These are phyloP conservation scores for Ageneiosus marmoratus DNA, from an alignment of 2,113 vertebrate species.

Conservation along the genomic window DNA sequence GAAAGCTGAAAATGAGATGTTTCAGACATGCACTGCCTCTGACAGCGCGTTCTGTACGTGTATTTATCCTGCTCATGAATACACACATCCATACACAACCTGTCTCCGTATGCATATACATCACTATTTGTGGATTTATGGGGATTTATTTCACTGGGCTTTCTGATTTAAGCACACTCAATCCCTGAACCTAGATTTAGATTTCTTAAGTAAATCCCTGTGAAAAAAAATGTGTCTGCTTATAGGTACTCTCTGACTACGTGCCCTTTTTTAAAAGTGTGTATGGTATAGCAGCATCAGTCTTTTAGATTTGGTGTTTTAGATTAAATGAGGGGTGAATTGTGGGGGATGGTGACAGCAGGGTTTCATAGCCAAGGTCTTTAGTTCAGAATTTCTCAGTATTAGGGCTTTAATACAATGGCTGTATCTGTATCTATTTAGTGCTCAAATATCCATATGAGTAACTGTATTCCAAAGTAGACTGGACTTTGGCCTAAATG, in stretches of 20 bases:
- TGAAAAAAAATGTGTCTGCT: not conserved
- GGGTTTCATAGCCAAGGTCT: not conserved
- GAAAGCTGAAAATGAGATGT: not conserved
- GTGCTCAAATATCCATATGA: not conserved
- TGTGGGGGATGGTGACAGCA: not conserved
- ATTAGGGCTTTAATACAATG: not conserved
- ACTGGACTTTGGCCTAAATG: not conserved
- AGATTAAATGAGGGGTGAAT: not conserved
- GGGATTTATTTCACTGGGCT: not conserved
- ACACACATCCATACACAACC: not conserved
- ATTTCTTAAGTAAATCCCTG: not conserved
- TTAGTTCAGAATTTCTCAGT: not conserved
- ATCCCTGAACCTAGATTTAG: not conserved
- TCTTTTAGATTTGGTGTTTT: not conserved
- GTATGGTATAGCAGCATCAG: not conserved
- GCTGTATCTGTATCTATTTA: not conserved
- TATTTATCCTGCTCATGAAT: not conserved
- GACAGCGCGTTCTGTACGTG: not conserved
- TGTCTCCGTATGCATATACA: not conserved
- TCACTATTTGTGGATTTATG: not conserved
- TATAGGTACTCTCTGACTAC: not conserved
- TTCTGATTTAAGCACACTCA: not conserved
- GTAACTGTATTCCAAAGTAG: not conserved
- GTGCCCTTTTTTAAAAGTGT: not conserved
- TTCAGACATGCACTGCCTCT: not conserved